phyloP scores from a whole-genome alignment of 1,140 invertebrate genomes.

The Ceratosolen solmsi region DNA sequence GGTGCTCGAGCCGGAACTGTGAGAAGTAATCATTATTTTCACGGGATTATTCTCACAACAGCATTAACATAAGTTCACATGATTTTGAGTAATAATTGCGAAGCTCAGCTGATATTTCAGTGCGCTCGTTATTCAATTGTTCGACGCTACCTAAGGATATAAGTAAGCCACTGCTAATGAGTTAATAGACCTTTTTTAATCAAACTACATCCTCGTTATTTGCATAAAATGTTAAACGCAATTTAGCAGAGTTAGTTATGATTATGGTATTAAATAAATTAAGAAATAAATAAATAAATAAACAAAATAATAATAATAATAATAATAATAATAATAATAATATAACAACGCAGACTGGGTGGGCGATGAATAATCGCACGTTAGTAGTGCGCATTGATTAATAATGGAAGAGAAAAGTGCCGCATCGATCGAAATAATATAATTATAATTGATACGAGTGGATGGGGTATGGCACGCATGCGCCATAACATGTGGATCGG shows the following conservation, averaged over 20 bases:
- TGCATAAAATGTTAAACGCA: background rate
- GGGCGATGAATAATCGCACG: no score
- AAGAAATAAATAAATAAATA: no score
- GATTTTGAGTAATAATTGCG: slow-evolving; percentile 36
- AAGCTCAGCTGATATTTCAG: background rate
- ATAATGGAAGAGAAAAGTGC: no score
- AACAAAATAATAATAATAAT: no score
- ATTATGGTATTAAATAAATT: no score
- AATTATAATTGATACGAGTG: background rate
- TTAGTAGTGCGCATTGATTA: no score
- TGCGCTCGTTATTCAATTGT: background rate
- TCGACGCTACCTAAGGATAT: background rate
- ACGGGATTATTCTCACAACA: slow-evolving; percentile 26
- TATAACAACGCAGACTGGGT: no score
- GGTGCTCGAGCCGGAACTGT: background rate
- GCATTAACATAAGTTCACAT: slow-evolving; percentile 39
- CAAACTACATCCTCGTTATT: background rate
- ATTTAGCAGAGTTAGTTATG: background rate
- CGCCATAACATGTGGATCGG: background rate
- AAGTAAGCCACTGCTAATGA: background rate
- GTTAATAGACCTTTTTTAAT: background rate
- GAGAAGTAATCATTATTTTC: slow-evolving; percentile 39
- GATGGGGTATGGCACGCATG: no score
- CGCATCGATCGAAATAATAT: no score
- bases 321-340: no score